phyloP scores from a whole-genome alignment of 1,140 invertebrate genomes.

The Orussus abietinus region DNA sequence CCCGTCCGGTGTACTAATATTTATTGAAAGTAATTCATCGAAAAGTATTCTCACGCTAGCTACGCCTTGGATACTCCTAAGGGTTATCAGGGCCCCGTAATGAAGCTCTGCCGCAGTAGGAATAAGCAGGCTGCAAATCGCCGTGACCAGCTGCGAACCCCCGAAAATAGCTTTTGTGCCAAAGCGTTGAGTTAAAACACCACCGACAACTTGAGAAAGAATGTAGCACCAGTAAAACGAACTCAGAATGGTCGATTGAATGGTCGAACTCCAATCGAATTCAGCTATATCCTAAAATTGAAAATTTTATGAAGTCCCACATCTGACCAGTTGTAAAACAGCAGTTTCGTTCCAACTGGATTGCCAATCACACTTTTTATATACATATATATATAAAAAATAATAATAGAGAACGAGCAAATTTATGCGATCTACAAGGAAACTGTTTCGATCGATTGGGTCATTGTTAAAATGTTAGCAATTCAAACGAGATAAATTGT shows the following conservation, averaged over 20 bases:
- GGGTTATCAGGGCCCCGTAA: conserved; percentile 58
- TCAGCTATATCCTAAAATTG: conserved; percentile 48
- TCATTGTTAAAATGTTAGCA: not conserved
- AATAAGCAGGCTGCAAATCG: conserved; percentile 66
- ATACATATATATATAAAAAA: not conserved
- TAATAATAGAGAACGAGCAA: not conserved
- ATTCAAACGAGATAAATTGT: not conserved
- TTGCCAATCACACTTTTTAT: conserved; percentile 1
- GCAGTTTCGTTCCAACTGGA: not conserved
- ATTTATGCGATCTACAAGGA: not conserved
- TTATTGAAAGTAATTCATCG: not conserved
- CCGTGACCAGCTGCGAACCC: conserved; percentile 65
- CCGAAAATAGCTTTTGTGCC: conserved; percentile 78
- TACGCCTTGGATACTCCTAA: conserved; percentile 65
- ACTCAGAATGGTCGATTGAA: conserved; percentile 62
- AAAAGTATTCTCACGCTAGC: conserved; percentile 55
- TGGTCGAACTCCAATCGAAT: conserved; percentile 60
- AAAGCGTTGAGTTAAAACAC: conserved; percentile 70
- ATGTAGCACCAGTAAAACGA: conserved; percentile 75
- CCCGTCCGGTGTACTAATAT: not conserved
- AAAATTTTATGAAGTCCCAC: too few relatives aligned
- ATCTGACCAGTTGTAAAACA: too few relatives aligned
- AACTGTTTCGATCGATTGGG: not conserved
- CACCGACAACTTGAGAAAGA: conserved; percentile 66
- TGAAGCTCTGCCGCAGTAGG: conserved; percentile 61